Evolutionary conservation across 2,888 invertebrate genomes (phyloP).

Genomic region (Panopea generosa): DNA sequence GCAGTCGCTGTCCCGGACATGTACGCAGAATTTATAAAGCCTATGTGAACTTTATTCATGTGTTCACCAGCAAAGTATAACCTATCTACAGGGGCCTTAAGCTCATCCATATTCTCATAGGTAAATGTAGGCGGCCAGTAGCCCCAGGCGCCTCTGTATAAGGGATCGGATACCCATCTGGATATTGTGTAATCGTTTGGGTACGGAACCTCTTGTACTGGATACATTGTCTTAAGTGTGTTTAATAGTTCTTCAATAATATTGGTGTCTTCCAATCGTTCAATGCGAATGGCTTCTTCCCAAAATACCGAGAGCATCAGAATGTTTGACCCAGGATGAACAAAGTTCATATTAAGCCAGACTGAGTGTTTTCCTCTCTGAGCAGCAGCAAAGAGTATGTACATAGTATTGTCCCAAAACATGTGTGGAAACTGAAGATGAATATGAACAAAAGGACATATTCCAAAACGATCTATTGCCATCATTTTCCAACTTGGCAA

Average conservation of each 20-base stretch:
- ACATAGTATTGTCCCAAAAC: slow-evolving; percentile 53
- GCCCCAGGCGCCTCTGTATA: slow-evolving; percentile 41
- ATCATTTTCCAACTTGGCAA: slow-evolving; percentile 47
- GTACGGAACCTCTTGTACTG: background rate
- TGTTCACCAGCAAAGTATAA: slow-evolving; percentile 60
- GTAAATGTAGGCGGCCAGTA: slow-evolving; percentile 50
- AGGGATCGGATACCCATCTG: slow-evolving; percentile 37
- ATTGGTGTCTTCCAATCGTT: slow-evolving; percentile 19
- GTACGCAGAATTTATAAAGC: slow-evolving; percentile 2
- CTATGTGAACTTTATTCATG: background rate
- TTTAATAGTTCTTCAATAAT: slow-evolving; percentile 42
- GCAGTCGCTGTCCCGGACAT: background rate
- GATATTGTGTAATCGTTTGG: slow-evolving; percentile 34
- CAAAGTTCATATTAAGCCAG: slow-evolving; percentile 48
- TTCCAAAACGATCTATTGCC: slow-evolving; percentile 39
- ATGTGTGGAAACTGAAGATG: slow-evolving; percentile 41
- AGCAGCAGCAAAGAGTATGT: slow-evolving; percentile 36
- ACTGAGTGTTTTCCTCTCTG: slow-evolving; percentile 23
- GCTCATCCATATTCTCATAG: slow-evolving; percentile 10
- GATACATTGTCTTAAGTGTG: slow-evolving; percentile 41
- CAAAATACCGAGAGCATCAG: slow-evolving; percentile 36
- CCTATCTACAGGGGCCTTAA: slow-evolving; percentile 45
- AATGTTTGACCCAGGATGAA: slow-evolving; percentile 44
- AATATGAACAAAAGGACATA: slow-evolving; percentile 36
- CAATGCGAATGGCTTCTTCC: slow-evolving; percentile 42